Conservation (phyloP, 64 coral and sea anemone genomes). For the Pachyseris speciosa region DNA sequence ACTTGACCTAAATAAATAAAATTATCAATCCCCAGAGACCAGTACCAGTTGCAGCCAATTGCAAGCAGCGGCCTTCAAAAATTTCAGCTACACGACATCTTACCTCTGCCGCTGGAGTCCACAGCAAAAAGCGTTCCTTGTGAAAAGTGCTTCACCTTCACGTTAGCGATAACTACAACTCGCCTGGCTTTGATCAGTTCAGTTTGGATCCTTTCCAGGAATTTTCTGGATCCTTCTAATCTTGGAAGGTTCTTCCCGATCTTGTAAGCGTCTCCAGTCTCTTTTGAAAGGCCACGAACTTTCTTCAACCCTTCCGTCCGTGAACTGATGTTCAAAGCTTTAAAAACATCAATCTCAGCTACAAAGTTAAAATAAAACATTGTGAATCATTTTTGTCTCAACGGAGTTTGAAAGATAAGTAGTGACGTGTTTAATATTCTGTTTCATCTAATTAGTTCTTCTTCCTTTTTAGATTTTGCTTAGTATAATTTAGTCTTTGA, state of each 20-base stretch:
- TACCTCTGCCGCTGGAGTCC: conserved; percentile 42
- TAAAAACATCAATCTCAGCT: conserved; percentile 53
- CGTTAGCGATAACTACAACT: conserved; percentile 23
- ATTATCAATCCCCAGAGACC: background rate
- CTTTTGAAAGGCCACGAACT: conserved; percentile 28
- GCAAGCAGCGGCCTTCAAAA: too few relatives aligned
- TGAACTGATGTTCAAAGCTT: background rate
- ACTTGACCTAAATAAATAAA: background rate
- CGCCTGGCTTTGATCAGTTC: background rate
- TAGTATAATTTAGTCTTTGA: too few relatives aligned
- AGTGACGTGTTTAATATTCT: too few relatives aligned
- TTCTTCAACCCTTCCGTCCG: background rate
- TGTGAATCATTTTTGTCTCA: too few relatives aligned
- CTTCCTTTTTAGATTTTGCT: too few relatives aligned
- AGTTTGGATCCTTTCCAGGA: background rate
- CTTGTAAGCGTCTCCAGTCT: conserved; percentile 36
- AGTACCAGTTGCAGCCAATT: too few relatives aligned
- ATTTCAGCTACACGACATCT: background rate
- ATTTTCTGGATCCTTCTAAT: background rate
- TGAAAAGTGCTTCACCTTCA: conserved; percentile 17
- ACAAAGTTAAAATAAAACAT: background rate
- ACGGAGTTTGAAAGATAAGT: too few relatives aligned
- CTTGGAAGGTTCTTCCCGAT: background rate
- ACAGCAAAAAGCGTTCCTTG: conserved; percentile 44
- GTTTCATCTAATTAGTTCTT: too few relatives aligned